phyloP scores from a whole-genome alignment of 2,888 invertebrate species.

The Thalpophila matura region DNA sequence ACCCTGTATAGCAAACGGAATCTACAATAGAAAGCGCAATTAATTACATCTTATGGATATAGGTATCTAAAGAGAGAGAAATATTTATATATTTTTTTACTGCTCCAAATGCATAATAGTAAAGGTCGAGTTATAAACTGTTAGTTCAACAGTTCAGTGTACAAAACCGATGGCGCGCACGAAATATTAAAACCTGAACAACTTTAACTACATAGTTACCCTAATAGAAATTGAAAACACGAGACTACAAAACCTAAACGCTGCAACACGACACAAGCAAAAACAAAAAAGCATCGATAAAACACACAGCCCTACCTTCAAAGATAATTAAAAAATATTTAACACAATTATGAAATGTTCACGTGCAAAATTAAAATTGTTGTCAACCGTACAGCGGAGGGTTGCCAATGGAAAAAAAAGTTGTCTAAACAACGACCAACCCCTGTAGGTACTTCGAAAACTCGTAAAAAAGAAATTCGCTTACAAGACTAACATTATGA shows the following conservation, averaged over 20 bases:
- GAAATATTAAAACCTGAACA: too few relatives aligned
- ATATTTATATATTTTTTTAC: too few relatives aligned
- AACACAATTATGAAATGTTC: conserved; percentile 40
- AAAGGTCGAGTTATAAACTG: too few relatives aligned
- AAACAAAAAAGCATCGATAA: conserved; percentile 2
- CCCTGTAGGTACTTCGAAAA: conserved; percentile 54
- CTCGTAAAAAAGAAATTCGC: conserved; percentile 65
- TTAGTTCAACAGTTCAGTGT: too few relatives aligned
- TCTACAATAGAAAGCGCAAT: too few relatives aligned
- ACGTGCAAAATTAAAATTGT: conserved; percentile 60
- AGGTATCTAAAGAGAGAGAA: too few relatives aligned
- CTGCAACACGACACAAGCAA: not conserved
- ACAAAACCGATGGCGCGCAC: too few relatives aligned
- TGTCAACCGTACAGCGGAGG: conserved; percentile 46
- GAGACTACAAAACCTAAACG: not conserved
- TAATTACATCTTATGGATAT: too few relatives aligned
- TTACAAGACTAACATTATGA: conserved; percentile 63
- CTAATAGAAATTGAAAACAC: too few relatives aligned
- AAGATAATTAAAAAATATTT: conserved; percentile 64
- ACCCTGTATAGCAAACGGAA: too few relatives aligned
- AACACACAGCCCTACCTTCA: conserved; percentile 9
- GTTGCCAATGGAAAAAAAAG: conserved; percentile 55
- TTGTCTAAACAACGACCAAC: conserved; percentile 56
- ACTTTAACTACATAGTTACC: not conserved
- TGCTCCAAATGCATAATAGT: too few relatives aligned